Base-by-base conservation (phyloP, 2,797 vertebrate genomes). In the Acrossocheilus wenchowensis region DNA sequence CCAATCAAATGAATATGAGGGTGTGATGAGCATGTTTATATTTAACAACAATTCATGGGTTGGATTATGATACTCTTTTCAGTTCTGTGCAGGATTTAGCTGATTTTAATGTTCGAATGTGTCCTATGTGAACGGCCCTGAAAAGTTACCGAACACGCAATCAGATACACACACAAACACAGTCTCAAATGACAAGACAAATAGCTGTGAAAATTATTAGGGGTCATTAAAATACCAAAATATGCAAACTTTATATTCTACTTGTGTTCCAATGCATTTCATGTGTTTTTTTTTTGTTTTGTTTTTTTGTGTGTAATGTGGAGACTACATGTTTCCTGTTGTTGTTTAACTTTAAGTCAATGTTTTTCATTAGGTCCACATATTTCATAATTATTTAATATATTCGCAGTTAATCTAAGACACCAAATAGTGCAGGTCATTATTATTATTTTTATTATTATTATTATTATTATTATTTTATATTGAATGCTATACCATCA, bases 181-280 rank as follows among this genome's bases (percentile, higher is more conserved):
- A 75, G 21, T 62, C 82, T 82, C 64, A 77, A 78, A 69, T 9
- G 77, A 90, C 71, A 88, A 86, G 87, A 85, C 87, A 90, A 94
- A 91, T 93, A 93, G 94, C 94, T 95, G 94, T 96, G 95, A 95
- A 94, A 93, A 91, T 89, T 73, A 87, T 66, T 92, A 94, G 93
- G 92, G 93, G 92, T 95, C 94, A 95, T 94, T 94, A 90, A 90
- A 92, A 95, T 94, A 94, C 94, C 95, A 95, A 95, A 95, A 96
- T 96, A 96, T 96, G 95, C 96, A 96, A 96, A 94, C 94, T 94
- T 96, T 95, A 92, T 95, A 95, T 95, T 95, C 94, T 94, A 93
- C 93, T 86, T 90, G 85, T 94, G 91, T 95, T 94, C 92, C 91
- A 94, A 92, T 86, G 94, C 93, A 92, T 95, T 90, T 90, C 92